These are phyloP conservation scores for Muntiacus muntjak DNA, from an alignment of 2,113 vertebrate species.

Conservation along the genomic window DNA sequence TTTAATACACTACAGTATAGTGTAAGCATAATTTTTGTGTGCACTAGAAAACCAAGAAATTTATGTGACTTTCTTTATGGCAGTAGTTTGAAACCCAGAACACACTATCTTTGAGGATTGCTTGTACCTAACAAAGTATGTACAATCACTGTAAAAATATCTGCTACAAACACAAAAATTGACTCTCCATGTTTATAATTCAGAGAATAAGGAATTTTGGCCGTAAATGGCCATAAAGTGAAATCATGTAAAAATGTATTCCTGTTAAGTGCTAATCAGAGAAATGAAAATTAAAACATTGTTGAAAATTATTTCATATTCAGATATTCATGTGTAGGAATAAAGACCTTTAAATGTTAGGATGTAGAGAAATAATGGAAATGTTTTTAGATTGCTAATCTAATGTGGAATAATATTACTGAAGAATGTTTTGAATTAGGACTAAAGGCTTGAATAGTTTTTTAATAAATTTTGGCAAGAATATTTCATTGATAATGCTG, in stretches of 20 bases:
- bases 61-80: not conserved
- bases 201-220: not conserved
- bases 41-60: not conserved
- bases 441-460: not conserved
- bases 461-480: not conserved
- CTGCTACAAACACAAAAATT: not conserved
- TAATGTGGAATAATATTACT: not conserved
- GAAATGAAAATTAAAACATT: not conserved
- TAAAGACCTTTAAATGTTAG: not conserved
- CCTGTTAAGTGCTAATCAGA: not conserved
- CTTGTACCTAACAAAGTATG: not conserved
- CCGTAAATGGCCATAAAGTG: not conserved
- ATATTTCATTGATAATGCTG: not conserved
- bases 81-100: not conserved
- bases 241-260: not conserved
- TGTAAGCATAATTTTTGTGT: not conserved
- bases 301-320: not conserved
- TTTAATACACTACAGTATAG: not conserved
- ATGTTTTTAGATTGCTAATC: not conserved
- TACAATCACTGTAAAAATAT: not conserved
- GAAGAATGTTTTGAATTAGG: not conserved
- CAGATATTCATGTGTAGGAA: not conserved
- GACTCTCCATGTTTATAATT: not conserved
- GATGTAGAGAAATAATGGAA: not conserved
- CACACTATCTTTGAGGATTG: not conserved